Conservation (phyloP, 2,888 invertebrate species). For the Acrobeloides nanus region DNA sequence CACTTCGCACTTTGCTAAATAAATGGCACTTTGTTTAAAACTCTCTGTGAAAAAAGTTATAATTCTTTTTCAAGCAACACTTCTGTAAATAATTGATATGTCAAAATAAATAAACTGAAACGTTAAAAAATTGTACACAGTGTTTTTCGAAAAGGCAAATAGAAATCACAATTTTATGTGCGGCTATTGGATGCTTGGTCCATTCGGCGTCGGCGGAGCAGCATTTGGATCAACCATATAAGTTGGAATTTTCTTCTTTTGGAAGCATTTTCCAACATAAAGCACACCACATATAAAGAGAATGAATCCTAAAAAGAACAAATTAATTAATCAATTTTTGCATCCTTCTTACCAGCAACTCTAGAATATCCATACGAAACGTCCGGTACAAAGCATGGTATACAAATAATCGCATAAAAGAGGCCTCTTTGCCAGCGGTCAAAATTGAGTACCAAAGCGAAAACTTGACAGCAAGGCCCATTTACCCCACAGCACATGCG, state of each 20-base stretch:
- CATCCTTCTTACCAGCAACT: constrained; percentile 17
- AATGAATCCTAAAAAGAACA: constrained; percentile 15
- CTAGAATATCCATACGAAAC: constrained; percentile 12
- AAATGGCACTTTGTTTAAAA: too few relatives aligned
- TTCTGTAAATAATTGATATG: too few relatives aligned
- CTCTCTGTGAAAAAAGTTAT: too few relatives aligned
- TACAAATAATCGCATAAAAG: constrained; percentile 18
- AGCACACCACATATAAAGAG: constrained; percentile 23
- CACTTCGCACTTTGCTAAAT: too few relatives aligned
- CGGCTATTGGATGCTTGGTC: too few relatives aligned
- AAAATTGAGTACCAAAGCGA: constrained; percentile 21
- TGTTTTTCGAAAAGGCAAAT: too few relatives aligned
- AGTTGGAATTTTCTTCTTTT: constrained; percentile 26
- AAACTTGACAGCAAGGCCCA: constrained; percentile 20
- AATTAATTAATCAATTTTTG: constrained; percentile 8
- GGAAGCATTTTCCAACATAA: constrained; percentile 23
- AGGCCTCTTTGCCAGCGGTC: constrained; percentile 25
- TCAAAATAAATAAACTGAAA: too few relatives aligned
- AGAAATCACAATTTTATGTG: too few relatives aligned
- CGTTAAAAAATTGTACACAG: too few relatives aligned
- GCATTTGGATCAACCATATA: constrained; percentile 8
- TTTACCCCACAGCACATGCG: constrained; percentile 27
- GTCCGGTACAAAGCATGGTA: constrained; percentile 19
- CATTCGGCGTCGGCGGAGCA: background rate
- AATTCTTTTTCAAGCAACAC: too few relatives aligned